Conservation (phyloP, 2,888 invertebrate genomes). For the Cybosia mesomella region DNA sequence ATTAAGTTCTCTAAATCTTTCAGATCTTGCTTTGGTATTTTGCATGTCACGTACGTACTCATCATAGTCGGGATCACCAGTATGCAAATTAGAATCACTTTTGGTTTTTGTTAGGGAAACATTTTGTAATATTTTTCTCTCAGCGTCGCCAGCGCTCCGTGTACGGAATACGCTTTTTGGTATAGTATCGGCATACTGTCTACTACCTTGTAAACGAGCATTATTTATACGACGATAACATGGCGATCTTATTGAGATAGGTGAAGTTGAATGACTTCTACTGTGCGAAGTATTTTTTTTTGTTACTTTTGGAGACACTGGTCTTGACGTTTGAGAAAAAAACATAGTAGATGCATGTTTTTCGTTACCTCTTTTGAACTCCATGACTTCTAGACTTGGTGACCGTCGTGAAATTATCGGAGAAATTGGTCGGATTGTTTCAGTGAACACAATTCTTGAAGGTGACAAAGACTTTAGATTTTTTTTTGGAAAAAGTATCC, state of each 20-base stretch:
- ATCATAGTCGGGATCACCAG: slow-evolving; percentile 88
- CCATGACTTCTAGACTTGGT: slow-evolving; percentile 48
- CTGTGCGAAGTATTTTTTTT: slow-evolving; percentile 59
- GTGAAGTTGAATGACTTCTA: slow-evolving; percentile 85
- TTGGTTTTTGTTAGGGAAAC: slow-evolving; percentile 62
- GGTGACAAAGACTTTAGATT: slow-evolving; percentile 66
- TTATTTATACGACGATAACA: slow-evolving; percentile 89
- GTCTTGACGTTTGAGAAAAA: slow-evolving; percentile 79
- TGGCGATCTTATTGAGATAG: slow-evolving; percentile 88
- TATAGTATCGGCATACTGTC: slow-evolving; percentile 63
- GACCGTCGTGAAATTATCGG: slow-evolving; percentile 61
- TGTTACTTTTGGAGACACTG: slow-evolving; percentile 74
- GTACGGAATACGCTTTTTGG: slow-evolving; percentile 85
- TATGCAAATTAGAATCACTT: slow-evolving; percentile 74
- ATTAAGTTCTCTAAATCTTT: slow-evolving; percentile 94
- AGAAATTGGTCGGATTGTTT: slow-evolving; percentile 76
- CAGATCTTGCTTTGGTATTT: slow-evolving; percentile 90
- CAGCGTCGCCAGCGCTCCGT: slow-evolving; percentile 89
- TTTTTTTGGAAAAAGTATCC: slow-evolving; percentile 42
- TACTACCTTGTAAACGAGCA: slow-evolving; percentile 74
- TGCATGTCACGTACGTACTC: slow-evolving; percentile 89
- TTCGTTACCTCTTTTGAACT: slow-evolving; percentile 51
- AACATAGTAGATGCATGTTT: slow-evolving; percentile 67
- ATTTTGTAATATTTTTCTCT: slow-evolving; percentile 63
- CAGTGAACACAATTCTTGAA: slow-evolving; percentile 71